A percentile compares a stretch with the other conserved stretches of the same genome.
These are phyloP conservation scores for Tribolium castaneum DNA, from an alignment of 1,140 invertebrate genomes.

Conservation along the genomic window DNA sequence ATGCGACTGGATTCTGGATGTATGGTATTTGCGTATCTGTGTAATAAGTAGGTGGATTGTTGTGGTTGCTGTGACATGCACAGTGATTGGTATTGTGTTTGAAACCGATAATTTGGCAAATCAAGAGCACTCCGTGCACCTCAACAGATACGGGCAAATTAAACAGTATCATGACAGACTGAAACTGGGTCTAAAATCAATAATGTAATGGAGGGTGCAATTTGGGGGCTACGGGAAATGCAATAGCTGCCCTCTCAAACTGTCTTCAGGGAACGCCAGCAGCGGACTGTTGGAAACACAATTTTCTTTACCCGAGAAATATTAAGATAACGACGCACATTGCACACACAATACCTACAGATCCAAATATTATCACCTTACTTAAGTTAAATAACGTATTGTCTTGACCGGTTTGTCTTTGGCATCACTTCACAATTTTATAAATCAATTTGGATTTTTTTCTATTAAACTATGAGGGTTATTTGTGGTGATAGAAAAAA, in stretches of 20 bases:
- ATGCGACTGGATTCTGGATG: neutral
- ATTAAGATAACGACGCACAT: neutral
- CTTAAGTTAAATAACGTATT: too few species aligned
- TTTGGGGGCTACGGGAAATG: neutral
- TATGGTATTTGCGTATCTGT: too few species aligned
- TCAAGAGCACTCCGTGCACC: neutral
- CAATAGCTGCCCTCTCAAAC: neutral
- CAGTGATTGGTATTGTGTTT: neutral
- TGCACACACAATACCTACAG: too few species aligned
- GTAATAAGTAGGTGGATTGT: too few species aligned
- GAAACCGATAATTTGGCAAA: neutral
- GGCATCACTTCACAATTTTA: too few species aligned
- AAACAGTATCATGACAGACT: neutral
- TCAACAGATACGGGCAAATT: neutral
- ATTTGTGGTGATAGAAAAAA: too few species aligned
- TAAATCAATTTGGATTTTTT: too few species aligned
- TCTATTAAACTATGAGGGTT: too few species aligned
- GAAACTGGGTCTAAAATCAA: constrained; percentile 12
- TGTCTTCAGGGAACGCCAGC: neutral
- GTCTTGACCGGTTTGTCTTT: too few species aligned
- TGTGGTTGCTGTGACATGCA: neutral
- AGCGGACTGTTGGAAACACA: neutral
- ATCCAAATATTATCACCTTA: too few species aligned
- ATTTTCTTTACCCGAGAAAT: constrained; percentile 5
- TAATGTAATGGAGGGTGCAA: constrained; percentile 21